Conservation (phyloP, 2,797 vertebrate genomes). For the Rhinoraja longicauda region DNA sequence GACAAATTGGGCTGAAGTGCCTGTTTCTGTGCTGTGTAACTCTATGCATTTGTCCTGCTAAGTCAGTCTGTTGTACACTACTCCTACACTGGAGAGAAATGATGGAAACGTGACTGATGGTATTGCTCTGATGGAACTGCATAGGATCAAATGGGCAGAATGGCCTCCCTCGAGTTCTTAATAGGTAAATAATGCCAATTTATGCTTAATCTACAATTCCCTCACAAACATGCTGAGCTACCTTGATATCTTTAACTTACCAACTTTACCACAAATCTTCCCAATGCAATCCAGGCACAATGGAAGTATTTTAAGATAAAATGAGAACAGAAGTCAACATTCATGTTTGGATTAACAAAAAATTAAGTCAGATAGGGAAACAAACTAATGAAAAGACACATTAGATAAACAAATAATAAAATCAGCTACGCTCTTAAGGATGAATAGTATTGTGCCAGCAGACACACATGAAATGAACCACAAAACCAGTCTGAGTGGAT, state of each 20-base stretch:
- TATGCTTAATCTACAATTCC: background rate
- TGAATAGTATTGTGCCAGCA: background rate
- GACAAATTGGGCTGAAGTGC: too few species aligned
- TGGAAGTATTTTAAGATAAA: background rate
- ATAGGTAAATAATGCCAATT: too few species aligned
- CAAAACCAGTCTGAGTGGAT: too few species aligned
- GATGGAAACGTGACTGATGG: background rate
- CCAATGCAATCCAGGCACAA: background rate
- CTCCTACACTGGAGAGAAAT: background rate
- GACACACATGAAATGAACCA: background rate
- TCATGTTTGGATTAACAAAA: background rate
- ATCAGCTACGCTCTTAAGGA: background rate
- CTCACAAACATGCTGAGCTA: background rate
- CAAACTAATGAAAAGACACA: background rate
- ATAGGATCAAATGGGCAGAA: background rate
- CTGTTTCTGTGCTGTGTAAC: too few species aligned
- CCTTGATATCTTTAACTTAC: background rate
- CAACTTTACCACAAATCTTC: background rate
- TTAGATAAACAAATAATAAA: background rate
- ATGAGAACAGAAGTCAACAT: background rate
- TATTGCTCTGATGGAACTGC: background rate
- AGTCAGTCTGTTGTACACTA: too few species aligned
- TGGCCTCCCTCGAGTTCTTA: background rate
- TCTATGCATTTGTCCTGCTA: too few species aligned
- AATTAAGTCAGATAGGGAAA: background rate